Base-by-base conservation (phyloP, 2,888 invertebrate species). In the Aelia acuminata region DNA sequence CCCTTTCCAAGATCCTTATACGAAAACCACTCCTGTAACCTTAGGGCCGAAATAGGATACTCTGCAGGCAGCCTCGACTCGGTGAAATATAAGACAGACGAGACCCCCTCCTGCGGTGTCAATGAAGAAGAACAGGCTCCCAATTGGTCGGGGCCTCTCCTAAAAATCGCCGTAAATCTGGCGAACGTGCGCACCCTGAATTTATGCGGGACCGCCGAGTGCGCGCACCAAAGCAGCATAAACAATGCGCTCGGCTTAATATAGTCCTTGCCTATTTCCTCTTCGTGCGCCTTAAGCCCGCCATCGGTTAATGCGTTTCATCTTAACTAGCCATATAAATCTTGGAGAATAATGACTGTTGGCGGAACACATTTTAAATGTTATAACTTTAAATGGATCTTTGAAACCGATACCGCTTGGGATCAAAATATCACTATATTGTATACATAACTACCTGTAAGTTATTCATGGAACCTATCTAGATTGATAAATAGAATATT, bases 171-270 rank as follows among this genome's bases (percentile, higher is more conserved):
- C 39, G 80, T 80, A 80, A 80, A 80, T 80, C 80, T 80, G 43
- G 80, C 80, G 80, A 80, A 80, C 80, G 80, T 80, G 80, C 80
- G 43, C 80, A 43, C 80, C 80, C 43, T 39, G 43, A 47, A 80
- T 80, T 80, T 80, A 80, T 80, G 80, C 80, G 43, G 43, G 80
- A 80, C 80, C 80, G 80, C 80, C 80, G 43, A 80, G 80, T 43
- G 80, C n/a, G 80, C 80, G 39, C 80, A 47, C 43, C 80, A 80
- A 47, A 43, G 43, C 80, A 47, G 80, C 80, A 80, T 80, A 80
- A 80, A 80, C 80, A 80, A 80, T 80, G 80, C 80, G 43, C 80
- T 80, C n/a, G n/a, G 22, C 80, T 80, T 80, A 80, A 80, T 80
- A 80, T 47, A 80, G 80, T 80, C 43, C 80, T 80, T 43, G 80